A percentile compares a stretch with the other conserved stretches of the same genome.
These are phyloP conservation scores for Pedionomus torquatus DNA, from an alignment of 2,113 vertebrate species.

Conservation along the genomic window DNA sequence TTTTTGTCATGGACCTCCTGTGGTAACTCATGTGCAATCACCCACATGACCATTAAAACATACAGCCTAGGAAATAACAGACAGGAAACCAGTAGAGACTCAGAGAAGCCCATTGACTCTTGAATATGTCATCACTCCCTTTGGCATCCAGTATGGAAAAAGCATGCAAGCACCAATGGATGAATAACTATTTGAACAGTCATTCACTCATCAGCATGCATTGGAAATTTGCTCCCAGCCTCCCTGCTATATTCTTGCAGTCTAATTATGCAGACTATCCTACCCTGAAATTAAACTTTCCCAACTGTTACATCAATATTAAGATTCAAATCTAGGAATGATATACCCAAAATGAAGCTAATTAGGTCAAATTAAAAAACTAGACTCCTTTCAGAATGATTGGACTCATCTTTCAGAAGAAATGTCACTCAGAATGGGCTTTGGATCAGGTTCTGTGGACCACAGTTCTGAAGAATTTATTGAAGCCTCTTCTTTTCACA, in stretches of 20 bases:
- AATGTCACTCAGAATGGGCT: not conserved
- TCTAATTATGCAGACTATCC: conserved; percentile 66
- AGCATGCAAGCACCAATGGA: not conserved
- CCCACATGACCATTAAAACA: not conserved
- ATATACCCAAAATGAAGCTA: conserved; percentile 23
- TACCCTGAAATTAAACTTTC: conserved; percentile 75
- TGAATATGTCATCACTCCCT: not conserved
- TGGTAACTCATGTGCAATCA: not conserved
- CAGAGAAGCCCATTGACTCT: not conserved
- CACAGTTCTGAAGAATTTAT: not conserved
- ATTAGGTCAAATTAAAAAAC: conserved; percentile 63
- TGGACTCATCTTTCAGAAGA: not conserved
- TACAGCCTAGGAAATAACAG: not conserved
- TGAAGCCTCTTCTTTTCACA: not conserved
- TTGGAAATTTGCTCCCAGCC: conserved; percentile 13
- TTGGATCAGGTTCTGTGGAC: not conserved
- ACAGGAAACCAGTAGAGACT: not conserved
- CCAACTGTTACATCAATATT: conserved; percentile 63
- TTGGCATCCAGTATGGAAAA: not conserved
- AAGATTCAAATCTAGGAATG: conserved; percentile 23
- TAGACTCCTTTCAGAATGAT: not conserved
- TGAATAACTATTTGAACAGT: not conserved
- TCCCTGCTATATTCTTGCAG: not conserved
- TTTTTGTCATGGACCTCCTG: not conserved
- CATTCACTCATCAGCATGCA: not conserved